A percentile compares a stretch with the other conserved stretches of the same genome.
Conservation (phyloP, 1,140 invertebrate species). For the Calliopsis andreniformis region DNA sequence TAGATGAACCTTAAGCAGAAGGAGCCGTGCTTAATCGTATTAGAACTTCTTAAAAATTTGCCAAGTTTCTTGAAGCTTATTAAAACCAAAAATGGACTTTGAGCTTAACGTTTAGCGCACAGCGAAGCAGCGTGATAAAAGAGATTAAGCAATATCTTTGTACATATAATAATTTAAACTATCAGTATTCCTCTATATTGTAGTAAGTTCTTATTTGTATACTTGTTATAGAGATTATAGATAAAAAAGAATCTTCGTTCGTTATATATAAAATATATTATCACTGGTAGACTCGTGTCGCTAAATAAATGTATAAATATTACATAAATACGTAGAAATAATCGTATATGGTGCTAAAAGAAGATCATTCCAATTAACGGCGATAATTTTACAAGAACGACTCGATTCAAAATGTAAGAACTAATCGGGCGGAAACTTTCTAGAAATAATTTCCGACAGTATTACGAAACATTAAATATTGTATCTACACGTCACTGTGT, state of each 20-base stretch:
- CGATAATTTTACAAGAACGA: conserved; percentile 14
- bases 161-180: too few relatives aligned
- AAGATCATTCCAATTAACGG: conserved; percentile 44
- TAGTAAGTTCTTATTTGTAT: too few relatives aligned
- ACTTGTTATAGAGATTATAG: too few relatives aligned
- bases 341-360: conserved; percentile 47
- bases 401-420: not conserved
- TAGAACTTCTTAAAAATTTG: too few relatives aligned
- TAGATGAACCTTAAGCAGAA: too few relatives aligned
- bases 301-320: conserved; percentile 35
- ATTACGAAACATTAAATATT: conserved; percentile 17
- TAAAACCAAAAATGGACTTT: too few relatives aligned
- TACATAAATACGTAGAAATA: conserved; percentile 24
- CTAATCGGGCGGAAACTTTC: conserved; percentile 34
- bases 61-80: too few relatives aligned
- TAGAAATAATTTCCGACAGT: conserved; percentile 25
- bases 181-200: too few relatives aligned
- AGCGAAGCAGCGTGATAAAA: too few relatives aligned
- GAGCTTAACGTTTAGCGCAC: too few relatives aligned
- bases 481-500: not conserved
- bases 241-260: not conserved
- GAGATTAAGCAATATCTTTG: not conserved
- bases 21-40: too few relatives aligned
- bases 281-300: conserved; percentile 35
- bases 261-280: not conserved